These are phyloP conservation scores for Colistium nudipinnis DNA, from an alignment of 2,113 vertebrate genomes.

Conservation along the genomic window DNA sequence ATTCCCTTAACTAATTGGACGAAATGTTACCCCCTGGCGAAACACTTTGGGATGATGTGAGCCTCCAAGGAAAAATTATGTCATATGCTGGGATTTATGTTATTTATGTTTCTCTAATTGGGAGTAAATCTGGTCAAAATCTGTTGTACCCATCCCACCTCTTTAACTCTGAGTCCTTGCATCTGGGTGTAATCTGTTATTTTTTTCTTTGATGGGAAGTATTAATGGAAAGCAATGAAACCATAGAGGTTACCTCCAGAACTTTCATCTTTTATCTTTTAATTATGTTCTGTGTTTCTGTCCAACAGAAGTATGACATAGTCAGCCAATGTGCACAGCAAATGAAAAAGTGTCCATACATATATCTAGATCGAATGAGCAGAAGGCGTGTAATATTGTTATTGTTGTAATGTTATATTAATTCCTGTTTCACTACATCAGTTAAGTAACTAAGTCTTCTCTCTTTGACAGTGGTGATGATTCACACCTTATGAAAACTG, in stretches of 20 bases:
- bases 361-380: background rate
- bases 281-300: constrained; percentile 1
- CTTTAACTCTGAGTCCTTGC: constrained; percentile 49
- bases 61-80: constrained; percentile 46
- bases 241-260: background rate
- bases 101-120: constrained; percentile 70
- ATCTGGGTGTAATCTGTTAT: constrained; percentile 66
- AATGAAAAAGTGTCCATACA: background rate
- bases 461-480: constrained; percentile 33
- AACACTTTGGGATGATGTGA: constrained; percentile 50
- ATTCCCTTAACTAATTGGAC: constrained; percentile 50
- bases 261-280: background rate
- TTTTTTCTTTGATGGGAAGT: constrained; percentile 58
- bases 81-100: constrained; percentile 61
- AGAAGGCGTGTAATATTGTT: too few relatives aligned
- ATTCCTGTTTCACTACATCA: background rate
- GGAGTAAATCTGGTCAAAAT: constrained; percentile 57
- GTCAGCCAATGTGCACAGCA: background rate
- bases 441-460: constrained; percentile 6
- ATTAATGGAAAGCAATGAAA: constrained; percentile 51
- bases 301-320: constrained; percentile 5
- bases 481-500: constrained; percentile 30
- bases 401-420: constrained; percentile 8
- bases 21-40: constrained; percentile 33
- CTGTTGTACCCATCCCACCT: constrained; percentile 44